phyloP scores from a whole-genome alignment of 2,888 invertebrate species.

The Thereva nobilitata region DNA sequence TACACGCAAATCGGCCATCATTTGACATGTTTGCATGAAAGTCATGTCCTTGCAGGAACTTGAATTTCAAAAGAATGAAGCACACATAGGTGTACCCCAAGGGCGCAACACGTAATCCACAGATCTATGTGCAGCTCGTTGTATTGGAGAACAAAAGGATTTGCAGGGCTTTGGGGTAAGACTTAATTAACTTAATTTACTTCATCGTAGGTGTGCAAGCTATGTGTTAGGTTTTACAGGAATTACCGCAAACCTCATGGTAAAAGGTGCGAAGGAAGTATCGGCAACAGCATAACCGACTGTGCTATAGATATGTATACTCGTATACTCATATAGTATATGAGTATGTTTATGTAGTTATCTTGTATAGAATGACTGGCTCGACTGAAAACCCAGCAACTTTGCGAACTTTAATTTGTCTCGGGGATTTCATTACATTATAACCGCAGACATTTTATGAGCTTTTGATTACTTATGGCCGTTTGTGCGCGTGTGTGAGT shows the following conservation, averaged over 20 bases:
- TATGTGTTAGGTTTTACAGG: neutral
- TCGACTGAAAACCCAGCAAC: too few species aligned
- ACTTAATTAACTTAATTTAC: constrained; percentile 26
- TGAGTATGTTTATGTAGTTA: too few species aligned
- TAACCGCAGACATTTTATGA: too few species aligned
- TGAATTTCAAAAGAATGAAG: too few species aligned
- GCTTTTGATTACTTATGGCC: too few species aligned
- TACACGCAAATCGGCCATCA: constrained; percentile 13
- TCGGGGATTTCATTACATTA: too few species aligned
- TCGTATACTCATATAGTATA: too few species aligned
- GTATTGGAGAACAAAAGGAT: constrained; percentile 6
- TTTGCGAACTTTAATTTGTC: too few species aligned
- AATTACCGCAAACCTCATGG: neutral
- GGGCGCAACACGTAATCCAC: constrained; percentile 14
- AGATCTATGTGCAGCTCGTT: constrained; percentile 1
- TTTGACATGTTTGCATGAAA: constrained; percentile 7
- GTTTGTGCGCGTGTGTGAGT: too few species aligned
- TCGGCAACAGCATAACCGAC: neutral
- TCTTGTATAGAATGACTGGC: too few species aligned
- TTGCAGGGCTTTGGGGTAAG: constrained; percentile 15
- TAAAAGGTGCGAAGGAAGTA: constrained; percentile 13
- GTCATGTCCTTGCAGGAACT: neutral
- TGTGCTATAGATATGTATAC: too few species aligned
- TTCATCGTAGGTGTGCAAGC: constrained; percentile 3
- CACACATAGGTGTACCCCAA: neutral